Conservation (phyloP, 53 echinoderm and acorn worm species). For the Temnopleurus reevesii region DNA sequence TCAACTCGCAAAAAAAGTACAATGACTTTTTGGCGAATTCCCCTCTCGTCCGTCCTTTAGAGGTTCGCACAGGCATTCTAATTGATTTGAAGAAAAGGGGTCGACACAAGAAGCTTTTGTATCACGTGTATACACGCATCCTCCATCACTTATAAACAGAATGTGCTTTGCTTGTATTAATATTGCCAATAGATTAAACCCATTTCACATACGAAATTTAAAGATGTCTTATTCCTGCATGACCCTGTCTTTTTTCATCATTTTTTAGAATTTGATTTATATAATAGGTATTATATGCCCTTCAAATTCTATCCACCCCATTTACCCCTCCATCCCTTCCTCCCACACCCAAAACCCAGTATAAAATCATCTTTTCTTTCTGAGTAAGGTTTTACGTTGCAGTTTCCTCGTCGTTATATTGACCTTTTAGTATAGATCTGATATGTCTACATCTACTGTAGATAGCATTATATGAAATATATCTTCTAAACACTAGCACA, state of each 20-base stretch:
- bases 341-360: no score
- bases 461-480: no score
- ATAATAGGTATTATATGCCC: no score
- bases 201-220: neutral
- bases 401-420: no score
- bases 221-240: neutral
- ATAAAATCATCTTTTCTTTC: no score
- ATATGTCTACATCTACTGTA: neutral
- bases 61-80: neutral
- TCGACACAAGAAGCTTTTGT: slow-evolving; percentile 32
- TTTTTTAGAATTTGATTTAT: no score
- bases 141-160: neutral
- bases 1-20: slow-evolving; percentile 43
- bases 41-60: slow-evolving; percentile 6
- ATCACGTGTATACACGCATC: slow-evolving; percentile 3
- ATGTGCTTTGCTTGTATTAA: slow-evolving; percentile 37
- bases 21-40: slow-evolving; percentile 37
- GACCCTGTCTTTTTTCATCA: no score
- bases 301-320: no score
- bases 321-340: no score
- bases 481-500: no score
- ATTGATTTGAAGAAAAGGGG: slow-evolving; percentile 47
- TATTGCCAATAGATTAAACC: neutral
- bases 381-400: no score
- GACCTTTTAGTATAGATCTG: no score